phyloP scores from a whole-genome alignment of 2,113 vertebrate species.

The Malurus elegans region DNA sequence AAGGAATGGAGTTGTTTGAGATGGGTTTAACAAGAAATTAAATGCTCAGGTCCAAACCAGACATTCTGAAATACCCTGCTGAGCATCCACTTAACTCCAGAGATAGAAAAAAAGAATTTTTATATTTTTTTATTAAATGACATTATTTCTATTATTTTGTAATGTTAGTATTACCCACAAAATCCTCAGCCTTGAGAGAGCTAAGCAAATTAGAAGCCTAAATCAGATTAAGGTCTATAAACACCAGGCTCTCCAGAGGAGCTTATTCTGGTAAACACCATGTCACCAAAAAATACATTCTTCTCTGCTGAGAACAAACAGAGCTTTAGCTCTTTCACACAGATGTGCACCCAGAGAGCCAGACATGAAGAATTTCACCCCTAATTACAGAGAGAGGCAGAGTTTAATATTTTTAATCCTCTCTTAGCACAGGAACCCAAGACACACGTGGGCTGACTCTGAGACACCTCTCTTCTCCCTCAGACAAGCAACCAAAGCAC shows the following conservation, averaged over 20 bases:
- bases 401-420: background rate
- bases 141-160: background rate
- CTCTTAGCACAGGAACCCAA: background rate
- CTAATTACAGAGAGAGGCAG: background rate
- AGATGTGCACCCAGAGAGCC: fast-evolving
- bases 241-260: background rate
- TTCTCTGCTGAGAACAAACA: background rate
- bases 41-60: background rate
- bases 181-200: background rate
- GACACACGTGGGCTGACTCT: background rate
- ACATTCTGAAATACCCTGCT: background rate
- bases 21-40: background rate
- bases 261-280: background rate
- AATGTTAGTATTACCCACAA: background rate
- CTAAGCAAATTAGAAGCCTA: background rate
- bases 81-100: background rate
- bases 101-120: background rate
- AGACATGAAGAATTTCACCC: background rate
- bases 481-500: background rate
- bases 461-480: background rate
- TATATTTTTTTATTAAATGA: background rate
- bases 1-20: background rate
- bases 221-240: background rate
- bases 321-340: background rate
- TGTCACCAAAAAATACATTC: background rate